These are phyloP conservation scores for Psophia crepitans DNA, from an alignment of 2,113 vertebrate species.

Conservation along the genomic window DNA sequence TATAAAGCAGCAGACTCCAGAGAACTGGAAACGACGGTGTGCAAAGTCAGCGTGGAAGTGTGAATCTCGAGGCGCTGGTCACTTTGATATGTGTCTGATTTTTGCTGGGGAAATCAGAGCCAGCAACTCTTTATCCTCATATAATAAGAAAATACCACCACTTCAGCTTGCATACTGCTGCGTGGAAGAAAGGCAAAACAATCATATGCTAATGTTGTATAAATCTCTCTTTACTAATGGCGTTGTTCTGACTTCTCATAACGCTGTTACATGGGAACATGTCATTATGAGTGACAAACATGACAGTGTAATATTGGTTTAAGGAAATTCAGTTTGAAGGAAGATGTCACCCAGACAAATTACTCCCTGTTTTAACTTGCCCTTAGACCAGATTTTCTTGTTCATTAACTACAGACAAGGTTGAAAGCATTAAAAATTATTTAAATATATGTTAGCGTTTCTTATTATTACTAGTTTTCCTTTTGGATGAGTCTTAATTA, in stretches of 20 bases:
- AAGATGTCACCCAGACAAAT: slow-evolving; percentile 46
- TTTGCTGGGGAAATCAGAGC: neutral
- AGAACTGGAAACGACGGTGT: neutral
- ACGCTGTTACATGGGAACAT: neutral
- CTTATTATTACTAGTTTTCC: neutral
- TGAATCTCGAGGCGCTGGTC: rapidly evolving
- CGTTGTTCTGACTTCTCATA: neutral
- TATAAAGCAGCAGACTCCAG: neutral
- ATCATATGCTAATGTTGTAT: neutral
- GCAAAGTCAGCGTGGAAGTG: rapidly evolving
- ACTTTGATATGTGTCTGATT: rapidly evolving
- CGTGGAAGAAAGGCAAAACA: neutral
- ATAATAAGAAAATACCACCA: neutral
- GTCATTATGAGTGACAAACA: slow-evolving; percentile 45
- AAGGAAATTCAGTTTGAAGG: neutral
- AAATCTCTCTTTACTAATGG: neutral
- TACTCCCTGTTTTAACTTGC: slow-evolving; percentile 45
- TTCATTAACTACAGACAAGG: slow-evolving; percentile 50
- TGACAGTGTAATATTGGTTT: neutral
- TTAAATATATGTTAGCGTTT: slow-evolving; percentile 58
- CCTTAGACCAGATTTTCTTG: slow-evolving; percentile 59
- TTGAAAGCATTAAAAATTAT: slow-evolving; percentile 43
- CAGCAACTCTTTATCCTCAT: neutral
- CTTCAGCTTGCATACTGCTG: neutral
- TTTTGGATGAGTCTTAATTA: slow-evolving; percentile 14